phyloP scores from a whole-genome alignment of 2,888 invertebrate genomes.

The Parnassius mnemosyne region DNA sequence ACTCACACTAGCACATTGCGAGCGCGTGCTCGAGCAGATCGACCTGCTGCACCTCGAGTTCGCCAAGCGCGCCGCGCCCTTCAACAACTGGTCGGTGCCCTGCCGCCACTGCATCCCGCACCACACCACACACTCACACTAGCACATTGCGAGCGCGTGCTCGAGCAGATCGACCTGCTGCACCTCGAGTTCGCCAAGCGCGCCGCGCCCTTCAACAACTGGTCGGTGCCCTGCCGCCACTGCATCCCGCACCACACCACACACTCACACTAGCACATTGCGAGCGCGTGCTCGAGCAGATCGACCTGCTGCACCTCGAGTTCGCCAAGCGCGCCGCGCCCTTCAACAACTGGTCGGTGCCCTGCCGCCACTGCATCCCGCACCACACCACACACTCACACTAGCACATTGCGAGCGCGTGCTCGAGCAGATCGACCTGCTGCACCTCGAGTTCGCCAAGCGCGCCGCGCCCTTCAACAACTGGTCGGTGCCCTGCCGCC shows the following conservation, averaged over 20 bases:
- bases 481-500: slow-evolving; percentile 79
- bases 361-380: slow-evolving; percentile 57
- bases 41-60: slow-evolving; percentile 98
- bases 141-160: slow-evolving; percentile 94
- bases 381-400: slow-evolving; percentile 95
- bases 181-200: slow-evolving; percentile 99
- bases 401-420: no score
- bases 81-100: slow-evolving; percentile 92
- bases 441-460: slow-evolving; percentile 99
- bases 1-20: no score
- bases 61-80: slow-evolving; percentile 99
- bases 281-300: no score
- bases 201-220: slow-evolving; percentile 99
- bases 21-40: slow-evolving; percentile 26
- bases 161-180: slow-evolving; percentile 97
- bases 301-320: slow-evolving; percentile 96
- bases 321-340: slow-evolving; percentile 99
- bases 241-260: no score
- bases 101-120: slow-evolving; percentile 73
- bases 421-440: slow-evolving; percentile 96
- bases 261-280: no score
- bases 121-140: slow-evolving; percentile 95
- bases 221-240: slow-evolving; percentile 67
- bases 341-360: slow-evolving; percentile 94
- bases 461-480: slow-evolving; percentile 99